A percentile compares a stretch with the other conserved stretches of the same genome.
Conservation (phyloP, 2,797 vertebrate species). For the Carapus acus region DNA sequence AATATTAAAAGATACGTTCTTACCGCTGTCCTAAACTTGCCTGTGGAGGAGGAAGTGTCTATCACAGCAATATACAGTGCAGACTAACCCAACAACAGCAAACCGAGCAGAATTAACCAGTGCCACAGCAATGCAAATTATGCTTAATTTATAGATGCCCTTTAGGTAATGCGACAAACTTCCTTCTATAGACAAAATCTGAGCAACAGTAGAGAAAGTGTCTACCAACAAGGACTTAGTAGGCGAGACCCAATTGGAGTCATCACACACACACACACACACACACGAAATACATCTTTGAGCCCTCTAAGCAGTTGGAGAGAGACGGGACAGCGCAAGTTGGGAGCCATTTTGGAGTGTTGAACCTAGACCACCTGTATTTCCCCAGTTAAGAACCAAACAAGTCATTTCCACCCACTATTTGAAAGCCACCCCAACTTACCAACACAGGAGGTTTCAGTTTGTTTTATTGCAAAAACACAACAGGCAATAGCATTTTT, state of each 20-base stretch:
- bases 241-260: constrained; percentile 50
- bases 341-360: constrained; percentile 56
- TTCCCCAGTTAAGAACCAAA: constrained; percentile 24
- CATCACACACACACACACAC: constrained; percentile 34
- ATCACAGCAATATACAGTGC: constrained; percentile 68
- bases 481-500: constrained; percentile 88
- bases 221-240: constrained; percentile 47
- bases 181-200: constrained; percentile 57
- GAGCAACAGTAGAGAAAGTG: constrained; percentile 47
- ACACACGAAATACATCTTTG: constrained; percentile 41
- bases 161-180: constrained; percentile 51
- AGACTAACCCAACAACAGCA: constrained; percentile 67
- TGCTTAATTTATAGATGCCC: constrained; percentile 47
- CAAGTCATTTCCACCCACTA: constrained; percentile 60
- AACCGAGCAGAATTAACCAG: constrained; percentile 49
- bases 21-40: constrained; percentile 77
- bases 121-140: constrained; percentile 65
- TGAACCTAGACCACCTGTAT: constrained; percentile 35
- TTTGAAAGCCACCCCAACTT: constrained; percentile 83
- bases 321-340: constrained; percentile 71
- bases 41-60: constrained; percentile 80
- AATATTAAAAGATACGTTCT: constrained; percentile 62
- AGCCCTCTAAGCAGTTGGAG: constrained; percentile 69
- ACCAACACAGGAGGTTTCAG: constrained; percentile 99
- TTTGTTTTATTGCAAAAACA: constrained; percentile 99